phyloP scores from a whole-genome alignment of 2,797 vertebrate genomes.

The Cichlasoma orientale region DNA sequence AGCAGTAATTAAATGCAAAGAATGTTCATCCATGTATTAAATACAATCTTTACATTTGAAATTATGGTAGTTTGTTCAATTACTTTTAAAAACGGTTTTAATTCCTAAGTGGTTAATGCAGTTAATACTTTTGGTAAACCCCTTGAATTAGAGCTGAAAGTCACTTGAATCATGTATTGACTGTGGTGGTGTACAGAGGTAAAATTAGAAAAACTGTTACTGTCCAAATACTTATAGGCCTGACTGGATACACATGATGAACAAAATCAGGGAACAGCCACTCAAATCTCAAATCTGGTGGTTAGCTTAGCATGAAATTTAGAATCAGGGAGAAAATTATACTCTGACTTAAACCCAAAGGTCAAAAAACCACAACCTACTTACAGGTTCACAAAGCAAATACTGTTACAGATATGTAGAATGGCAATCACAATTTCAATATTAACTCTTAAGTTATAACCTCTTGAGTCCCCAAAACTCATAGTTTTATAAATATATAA shows the following conservation, averaged over 20 bases:
- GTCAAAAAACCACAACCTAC: background rate
- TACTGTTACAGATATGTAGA: background rate
- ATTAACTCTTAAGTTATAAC: background rate
- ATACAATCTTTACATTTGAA: background rate
- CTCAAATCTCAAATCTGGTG: too few relatives aligned
- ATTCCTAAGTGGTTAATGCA: background rate
- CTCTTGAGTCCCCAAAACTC: background rate
- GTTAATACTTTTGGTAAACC: background rate
- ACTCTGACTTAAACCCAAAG: background rate
- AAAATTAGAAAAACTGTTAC: background rate
- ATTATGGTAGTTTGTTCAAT: background rate
- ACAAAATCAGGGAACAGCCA: background rate
- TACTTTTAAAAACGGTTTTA: background rate
- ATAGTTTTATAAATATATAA: background rate
- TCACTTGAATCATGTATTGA: background rate
- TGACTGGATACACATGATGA: background rate
- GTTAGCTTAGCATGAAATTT: background rate
- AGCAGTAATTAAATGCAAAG: background rate
- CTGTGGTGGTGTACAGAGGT: too few relatives aligned
- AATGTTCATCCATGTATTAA: background rate
- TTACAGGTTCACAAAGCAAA: background rate
- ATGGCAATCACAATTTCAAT: background rate
- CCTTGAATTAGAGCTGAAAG: background rate
- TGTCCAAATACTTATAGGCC: too few relatives aligned
- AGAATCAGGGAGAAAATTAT: background rate